A percentile compares a stretch with the other conserved stretches of the same genome.
phyloP scores from a whole-genome alignment of 2,797 vertebrate genomes.

The Hemibagrus guttatus region DNA sequence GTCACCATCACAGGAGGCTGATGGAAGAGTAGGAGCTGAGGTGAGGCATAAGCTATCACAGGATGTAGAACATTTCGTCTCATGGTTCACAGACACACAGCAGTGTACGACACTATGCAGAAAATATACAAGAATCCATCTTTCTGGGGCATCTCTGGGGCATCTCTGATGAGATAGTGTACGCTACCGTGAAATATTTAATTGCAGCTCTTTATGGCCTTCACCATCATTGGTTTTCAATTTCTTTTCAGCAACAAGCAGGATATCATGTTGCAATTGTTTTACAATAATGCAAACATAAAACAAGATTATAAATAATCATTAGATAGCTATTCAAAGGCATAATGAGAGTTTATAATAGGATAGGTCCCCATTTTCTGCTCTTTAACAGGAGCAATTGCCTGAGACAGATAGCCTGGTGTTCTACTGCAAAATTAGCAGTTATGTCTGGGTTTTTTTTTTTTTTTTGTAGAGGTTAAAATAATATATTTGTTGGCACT shows the following conservation, averaged over 20 bases:
- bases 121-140: background rate
- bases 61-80: slow-evolving; percentile 27
- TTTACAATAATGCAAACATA: slow-evolving; percentile 18
- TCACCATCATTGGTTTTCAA: slow-evolving; percentile 33
- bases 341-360: slow-evolving; percentile 8
- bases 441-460: background rate
- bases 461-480: background rate
- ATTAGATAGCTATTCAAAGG: slow-evolving; percentile 9
- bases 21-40: background rate
- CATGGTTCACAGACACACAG: slow-evolving; percentile 15
- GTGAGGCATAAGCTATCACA: background rate
- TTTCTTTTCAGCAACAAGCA: slow-evolving; percentile 11
- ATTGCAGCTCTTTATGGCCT: slow-evolving; percentile 24
- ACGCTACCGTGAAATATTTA: slow-evolving; percentile 27
- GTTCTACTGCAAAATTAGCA: background rate
- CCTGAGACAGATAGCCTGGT: slow-evolving; percentile 3
- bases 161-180: slow-evolving; percentile 18
- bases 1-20: background rate
- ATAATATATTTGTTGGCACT: background rate
- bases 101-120: background rate
- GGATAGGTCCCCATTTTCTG: slow-evolving; percentile 10
- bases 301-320: slow-evolving; percentile 26
- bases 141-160: slow-evolving; percentile 13
- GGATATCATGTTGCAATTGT: slow-evolving; percentile 8
- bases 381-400: slow-evolving; percentile 27